These are phyloP conservation scores for Leptinotarsa texana DNA, from an alignment of 1,140 invertebrate genomes.

Conservation along the genomic window DNA sequence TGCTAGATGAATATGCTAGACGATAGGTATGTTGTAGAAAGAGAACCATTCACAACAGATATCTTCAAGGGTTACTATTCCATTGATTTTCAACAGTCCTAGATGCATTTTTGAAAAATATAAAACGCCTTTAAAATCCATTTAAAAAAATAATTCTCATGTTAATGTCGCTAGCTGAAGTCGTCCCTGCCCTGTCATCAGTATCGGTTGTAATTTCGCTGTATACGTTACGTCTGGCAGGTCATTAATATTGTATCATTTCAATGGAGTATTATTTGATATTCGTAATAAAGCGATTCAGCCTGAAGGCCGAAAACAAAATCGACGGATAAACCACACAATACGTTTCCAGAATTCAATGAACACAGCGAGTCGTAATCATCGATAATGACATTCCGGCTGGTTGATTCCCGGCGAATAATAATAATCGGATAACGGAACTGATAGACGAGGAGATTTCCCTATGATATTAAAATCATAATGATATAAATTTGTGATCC, in stretches of 20 bases:
- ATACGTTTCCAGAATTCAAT: slow-evolving; percentile 1
- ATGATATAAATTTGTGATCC: too few species aligned
- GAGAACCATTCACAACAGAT: too few species aligned
- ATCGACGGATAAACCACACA: slow-evolving; percentile 4
- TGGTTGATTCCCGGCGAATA: not conserved
- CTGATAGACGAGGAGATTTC: too few species aligned
- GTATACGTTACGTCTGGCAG: slow-evolving; percentile 2
- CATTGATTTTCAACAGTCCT: too few species aligned
- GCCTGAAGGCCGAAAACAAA: not conserved
- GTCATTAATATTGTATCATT: slow-evolving; percentile 6
- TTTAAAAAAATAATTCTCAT: too few species aligned
- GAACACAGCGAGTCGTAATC: not conserved
- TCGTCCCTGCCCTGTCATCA: not conserved
- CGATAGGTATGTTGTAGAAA: too few species aligned
- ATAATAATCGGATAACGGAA: not conserved
- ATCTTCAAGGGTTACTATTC: too few species aligned
- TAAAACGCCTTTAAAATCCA: too few species aligned
- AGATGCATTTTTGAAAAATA: too few species aligned
- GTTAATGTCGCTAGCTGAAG: too few species aligned
- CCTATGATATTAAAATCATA: too few species aligned
- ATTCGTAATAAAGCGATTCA: slow-evolving; percentile 3
- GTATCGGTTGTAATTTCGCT: not conserved
- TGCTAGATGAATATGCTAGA: too few species aligned
- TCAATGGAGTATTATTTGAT: not conserved
- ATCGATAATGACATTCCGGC: slow-evolving; percentile 1